Evolutionary conservation across 2,888 invertebrate genomes (phyloP), one percentile per base, ranked within the genome.

Genomic region (Caenorhabditis sp.): DNA sequence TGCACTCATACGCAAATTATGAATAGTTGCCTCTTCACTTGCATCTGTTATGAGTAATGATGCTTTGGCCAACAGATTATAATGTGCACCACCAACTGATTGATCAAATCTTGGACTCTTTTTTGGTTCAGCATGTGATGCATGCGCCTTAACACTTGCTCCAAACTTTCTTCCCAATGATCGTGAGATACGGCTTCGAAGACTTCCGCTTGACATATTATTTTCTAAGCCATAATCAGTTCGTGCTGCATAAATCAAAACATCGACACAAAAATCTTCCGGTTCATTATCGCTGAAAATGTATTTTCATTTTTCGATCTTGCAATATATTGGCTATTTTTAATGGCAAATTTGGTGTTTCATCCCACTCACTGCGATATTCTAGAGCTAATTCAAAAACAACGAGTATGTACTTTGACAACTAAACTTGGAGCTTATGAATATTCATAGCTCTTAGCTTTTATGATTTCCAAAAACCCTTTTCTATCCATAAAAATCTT

Each of bases 131-230:
- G 31, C 58, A 6, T 64, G 19, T 1, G 62, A 23, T 1, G 26
- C 31, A 64, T 74, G 68, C 57, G 55, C 69, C 69, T 60, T 66
- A 2, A 79, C 76, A 58, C 70, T 69, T 6, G 73, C 55, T 31
- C 81, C 81, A 58, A 81, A 78, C 37, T 76, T 78, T 60, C 77
- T 70, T n/a, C 81, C 81, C 14, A 81, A 62, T 1, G 79, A 79
- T 59, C 81, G 55, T 10, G 78, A 75, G 23, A 81, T 78, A 66
- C 71, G 75, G 57, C 69, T 74, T 23, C 74, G 67, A 53, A 81
- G 58, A 57, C 79, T 81, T n/a, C 77, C 78, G 12, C 77, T 72
- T 14, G 43, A 43, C 43, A 43, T 43, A 43, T 14, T 43, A 17
- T 43, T 43, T 17, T 72, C 69, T 14, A 66, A 50, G 14, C 79